phyloP scores from a whole-genome alignment of 2,113 vertebrate species.

The Saguinus midas region DNA sequence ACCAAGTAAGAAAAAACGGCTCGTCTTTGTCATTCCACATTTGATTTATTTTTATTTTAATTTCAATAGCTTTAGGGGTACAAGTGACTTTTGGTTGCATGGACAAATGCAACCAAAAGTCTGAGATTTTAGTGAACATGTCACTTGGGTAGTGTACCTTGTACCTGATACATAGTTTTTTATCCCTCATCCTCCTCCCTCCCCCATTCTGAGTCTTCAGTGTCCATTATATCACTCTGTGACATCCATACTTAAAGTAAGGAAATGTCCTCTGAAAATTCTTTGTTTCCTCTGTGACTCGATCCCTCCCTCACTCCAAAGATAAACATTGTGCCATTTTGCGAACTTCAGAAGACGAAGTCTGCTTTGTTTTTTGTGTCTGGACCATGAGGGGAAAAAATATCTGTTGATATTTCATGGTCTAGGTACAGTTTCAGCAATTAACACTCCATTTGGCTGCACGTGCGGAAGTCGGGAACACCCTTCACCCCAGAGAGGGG shows the following conservation, averaged over 20 bases:
- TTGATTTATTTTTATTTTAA: not conserved
- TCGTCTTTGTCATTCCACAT: not conserved
- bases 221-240: not conserved
- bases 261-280: not conserved
- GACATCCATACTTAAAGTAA: not conserved
- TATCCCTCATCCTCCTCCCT: too few species aligned
- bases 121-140: too few species aligned
- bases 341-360: not conserved
- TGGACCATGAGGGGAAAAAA: not conserved
- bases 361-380: not conserved
- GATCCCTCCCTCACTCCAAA: not conserved
- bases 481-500: not conserved
- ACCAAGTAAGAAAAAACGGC: not conserved
- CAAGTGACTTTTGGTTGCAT: too few species aligned
- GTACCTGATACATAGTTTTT: too few species aligned
- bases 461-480: accelerated
- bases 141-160: too few species aligned
- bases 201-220: too few species aligned
- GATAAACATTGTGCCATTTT: not conserved
- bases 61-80: too few species aligned
- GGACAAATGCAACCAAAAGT: too few species aligned
- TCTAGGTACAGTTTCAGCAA: not conserved
- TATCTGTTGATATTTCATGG: not conserved
- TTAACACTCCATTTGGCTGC: not conserved
- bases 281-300: not conserved